These are phyloP conservation scores for Muraenolepis orangiensis DNA, from an alignment of 2,797 vertebrate genomes.

Conservation along the genomic window DNA sequence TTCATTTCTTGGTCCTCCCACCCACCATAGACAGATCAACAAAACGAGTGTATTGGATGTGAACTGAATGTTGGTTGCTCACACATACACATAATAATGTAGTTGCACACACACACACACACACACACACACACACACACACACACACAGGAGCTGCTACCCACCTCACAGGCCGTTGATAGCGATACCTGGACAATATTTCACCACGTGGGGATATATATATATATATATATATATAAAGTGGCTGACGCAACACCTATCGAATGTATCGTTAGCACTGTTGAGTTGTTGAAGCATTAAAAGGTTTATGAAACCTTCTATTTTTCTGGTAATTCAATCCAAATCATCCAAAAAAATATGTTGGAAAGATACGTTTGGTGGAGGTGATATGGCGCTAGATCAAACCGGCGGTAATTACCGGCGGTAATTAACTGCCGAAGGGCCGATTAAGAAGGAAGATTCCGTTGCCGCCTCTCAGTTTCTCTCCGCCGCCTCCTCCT, in stretches of 20 bases:
- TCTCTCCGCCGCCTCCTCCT: constrained; percentile 23
- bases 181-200: neutral
- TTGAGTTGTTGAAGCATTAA: neutral
- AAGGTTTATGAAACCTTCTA: neutral
- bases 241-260: no score
- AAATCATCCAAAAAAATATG: neutral
- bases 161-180: neutral
- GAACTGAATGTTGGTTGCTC: neutral
- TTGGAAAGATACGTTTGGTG: constrained; percentile 25
- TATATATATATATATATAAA: no score
- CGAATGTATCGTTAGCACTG: no score
- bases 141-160: neutral
- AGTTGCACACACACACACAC: neutral
- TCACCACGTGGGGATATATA: no score
- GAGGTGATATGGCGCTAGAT: constrained; percentile 28
- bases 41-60: neutral
- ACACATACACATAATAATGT: neutral
- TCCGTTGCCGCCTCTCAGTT: constrained; percentile 22
- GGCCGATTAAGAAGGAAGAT: constrained; percentile 42
- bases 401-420: constrained; percentile 46
- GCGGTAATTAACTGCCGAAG: constrained; percentile 31
- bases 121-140: no score
- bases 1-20: neutral
- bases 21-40: constrained; percentile 15
- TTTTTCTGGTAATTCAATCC: neutral